Base-by-base conservation (phyloP, 1,140 invertebrate genomes). In the Teleopsis dalmanni region DNA sequence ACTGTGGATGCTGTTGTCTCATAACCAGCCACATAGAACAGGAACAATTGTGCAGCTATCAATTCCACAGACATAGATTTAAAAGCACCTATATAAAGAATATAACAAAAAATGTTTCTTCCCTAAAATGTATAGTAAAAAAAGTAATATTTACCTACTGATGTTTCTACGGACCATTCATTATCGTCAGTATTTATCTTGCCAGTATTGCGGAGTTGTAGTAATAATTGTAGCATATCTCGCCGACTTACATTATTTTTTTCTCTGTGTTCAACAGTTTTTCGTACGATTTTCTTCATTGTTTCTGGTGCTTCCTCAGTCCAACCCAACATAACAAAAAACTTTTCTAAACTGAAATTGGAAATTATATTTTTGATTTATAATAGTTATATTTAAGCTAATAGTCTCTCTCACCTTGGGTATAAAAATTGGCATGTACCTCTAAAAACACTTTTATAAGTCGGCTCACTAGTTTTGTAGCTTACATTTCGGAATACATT, bases 11-110 rank as follows among this genome's bases (percentile, higher is more conserved):
- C 75, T 0, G 81, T 81, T 0, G 83, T 84, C 53, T 85, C 83
- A 58, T 79, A 84, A 25, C 82, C 82, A 29, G 80, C 82, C 11
- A 79, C 49, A 57, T 81, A 77, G 56, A 82, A 81, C 3, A 81
- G 71, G 40, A 81, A 76, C 7, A 73, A 68, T 63, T 82, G 77
- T 2, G 77, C 77, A 0, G 78, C 70, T 29, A 74, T 62, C 50
- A 72, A 61, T 43, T 73, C 63, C 41, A 72, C 58, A 18, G 72
- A 67, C 52, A 75, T 48, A 8, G 36, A 42, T 33, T 49, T 48
- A 10, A 42, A 10, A 19, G 37, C 31, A 50, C 57, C 49, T 52
- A 5, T 18, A 35, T 33, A 13, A 19, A 21, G 29, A 36, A 36
- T n/a, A n/a, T n/a, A n/a, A n/a, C n/a, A n/a, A n/a, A n/a, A n/a